Evolutionary conservation across 2,113 vertebrate genomes (phyloP).

Genomic region (Poeciliopsis prolifica): DNA sequence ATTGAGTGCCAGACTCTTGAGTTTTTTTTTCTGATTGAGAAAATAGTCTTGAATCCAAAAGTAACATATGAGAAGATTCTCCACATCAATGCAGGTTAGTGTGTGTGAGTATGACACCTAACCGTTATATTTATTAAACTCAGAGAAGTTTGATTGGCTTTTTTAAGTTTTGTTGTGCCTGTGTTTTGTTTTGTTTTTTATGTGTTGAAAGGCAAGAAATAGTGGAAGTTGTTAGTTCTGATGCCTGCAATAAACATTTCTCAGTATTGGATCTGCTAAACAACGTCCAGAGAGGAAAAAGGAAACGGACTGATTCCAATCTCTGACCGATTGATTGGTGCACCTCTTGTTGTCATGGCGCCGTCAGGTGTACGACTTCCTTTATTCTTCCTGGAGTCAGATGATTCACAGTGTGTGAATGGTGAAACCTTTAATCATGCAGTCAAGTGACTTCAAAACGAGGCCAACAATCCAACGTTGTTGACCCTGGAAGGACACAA

Average conservation of each 20-base stretch:
- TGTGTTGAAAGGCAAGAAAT: too few relatives aligned
- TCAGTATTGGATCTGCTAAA: not conserved
- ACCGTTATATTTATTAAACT: too few relatives aligned
- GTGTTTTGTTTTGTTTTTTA: not conserved
- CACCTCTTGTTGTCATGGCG: not conserved
- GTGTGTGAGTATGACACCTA: too few relatives aligned
- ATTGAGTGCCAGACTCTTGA: not conserved
- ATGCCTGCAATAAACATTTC: not conserved
- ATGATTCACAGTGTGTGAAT: not conserved
- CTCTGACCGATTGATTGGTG: not conserved
- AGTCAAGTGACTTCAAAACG: not conserved
- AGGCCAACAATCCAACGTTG: conserved; percentile 3
- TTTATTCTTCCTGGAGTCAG: not conserved
- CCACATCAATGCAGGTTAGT: too few relatives aligned
- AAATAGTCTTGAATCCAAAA: not conserved
- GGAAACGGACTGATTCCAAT: not conserved
- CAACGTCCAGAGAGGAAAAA: not conserved
- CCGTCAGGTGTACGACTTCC: not conserved
- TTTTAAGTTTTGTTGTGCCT: too few relatives aligned
- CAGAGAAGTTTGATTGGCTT: too few relatives aligned
- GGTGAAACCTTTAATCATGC: not conserved
- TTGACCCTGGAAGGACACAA: conserved; percentile 2
- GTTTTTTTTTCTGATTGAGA: not conserved
- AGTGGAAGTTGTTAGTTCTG: too few relatives aligned
- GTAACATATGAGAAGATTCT: too few relatives aligned